Base-by-base conservation (phyloP, 2,797 vertebrate species). In the Eurystomus glaucurus region DNA sequence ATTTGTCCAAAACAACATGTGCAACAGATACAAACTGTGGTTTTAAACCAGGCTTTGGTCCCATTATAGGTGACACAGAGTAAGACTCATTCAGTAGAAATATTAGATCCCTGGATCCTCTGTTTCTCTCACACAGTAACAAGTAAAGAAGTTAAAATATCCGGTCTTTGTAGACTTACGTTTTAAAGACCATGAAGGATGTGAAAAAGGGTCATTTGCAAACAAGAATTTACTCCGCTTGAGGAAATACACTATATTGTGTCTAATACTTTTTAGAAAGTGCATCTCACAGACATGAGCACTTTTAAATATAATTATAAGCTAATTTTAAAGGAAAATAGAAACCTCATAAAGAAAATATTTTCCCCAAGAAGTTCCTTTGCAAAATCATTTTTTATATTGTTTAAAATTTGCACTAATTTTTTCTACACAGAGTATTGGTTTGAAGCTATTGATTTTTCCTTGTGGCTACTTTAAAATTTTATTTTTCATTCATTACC, bases 371-470 rank as follows among this genome's bases (percentile, higher is more conserved):
- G 51, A n/a, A 85, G 86, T 72, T 72, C 5, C 7, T 80, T 90
- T 45, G 2, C 11, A 71, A 71, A 74, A 60, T 21, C 11, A 58
- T 51, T 84, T 9, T 69, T 84, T 21, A 64, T 69, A 66, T 79
- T 82, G 10, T 70, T 87, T 84, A 2, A 93, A 92, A 80, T 76
- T 78, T 2, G 2, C 23, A 55, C 4, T 75, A 72, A 81, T 91
- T 45, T 84, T 8, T 89, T 89, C 14, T 79, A 31, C 12, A 28
- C 37, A 37, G 13, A 39, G 0, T 91, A 79, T 35, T 84, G 19
- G 39, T 75, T 93, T 93, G 65, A 93, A 94, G 52, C 29, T 3
- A 79, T 28, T 91, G 45, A 52, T 48, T 91, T 94, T 93, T 76
- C 33, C 48, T 89, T 3, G 1, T 80, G 54, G 31, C 26, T 88